These are phyloP conservation scores for Aleiodes testaceus DNA, from an alignment of 2,888 invertebrate species.

Conservation along the genomic window DNA sequence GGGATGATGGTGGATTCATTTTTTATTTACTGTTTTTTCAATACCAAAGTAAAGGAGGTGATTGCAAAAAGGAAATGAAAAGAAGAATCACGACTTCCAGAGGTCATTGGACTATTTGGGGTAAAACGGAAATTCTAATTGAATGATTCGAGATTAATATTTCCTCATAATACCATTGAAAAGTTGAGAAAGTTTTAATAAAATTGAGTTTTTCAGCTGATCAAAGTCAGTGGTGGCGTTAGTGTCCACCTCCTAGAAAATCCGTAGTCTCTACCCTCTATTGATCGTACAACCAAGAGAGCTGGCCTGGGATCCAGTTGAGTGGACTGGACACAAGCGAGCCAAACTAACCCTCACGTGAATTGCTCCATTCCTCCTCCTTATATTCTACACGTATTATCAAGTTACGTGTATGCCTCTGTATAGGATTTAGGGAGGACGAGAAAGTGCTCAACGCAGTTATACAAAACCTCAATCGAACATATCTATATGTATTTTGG, in stretches of 20 bases:
- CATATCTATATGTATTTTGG: not conserved
- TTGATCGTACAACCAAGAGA: constrained; percentile 66
- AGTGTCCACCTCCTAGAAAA: constrained; percentile 71
- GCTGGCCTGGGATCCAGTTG: constrained; percentile 71
- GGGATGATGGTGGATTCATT: constrained; percentile 12
- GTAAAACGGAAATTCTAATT: no score
- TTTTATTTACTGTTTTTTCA: no score
- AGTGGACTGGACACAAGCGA: constrained; percentile 70
- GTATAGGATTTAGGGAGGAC: not conserved
- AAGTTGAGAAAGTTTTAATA: no score
- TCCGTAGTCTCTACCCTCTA: constrained; percentile 71
- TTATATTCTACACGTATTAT: constrained; percentile 31
- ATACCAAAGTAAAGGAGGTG: not conserved
- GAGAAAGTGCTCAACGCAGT: not conserved
- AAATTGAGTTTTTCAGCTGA: not conserved
- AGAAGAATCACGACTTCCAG: not conserved
- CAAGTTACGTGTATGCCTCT: not conserved
- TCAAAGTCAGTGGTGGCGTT: constrained; percentile 45
- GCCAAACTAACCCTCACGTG: constrained; percentile 62
- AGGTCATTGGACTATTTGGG: no score
- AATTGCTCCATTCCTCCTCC: constrained; percentile 55
- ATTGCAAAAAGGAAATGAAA: not conserved
- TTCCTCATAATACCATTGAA: no score
- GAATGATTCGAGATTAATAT: no score
- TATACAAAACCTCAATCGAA: not conserved